A percentile compares a stretch with the other conserved stretches of the same genome.
phyloP scores from a whole-genome alignment of 2,113 vertebrate species.

The Aspidoscelis tigris region DNA sequence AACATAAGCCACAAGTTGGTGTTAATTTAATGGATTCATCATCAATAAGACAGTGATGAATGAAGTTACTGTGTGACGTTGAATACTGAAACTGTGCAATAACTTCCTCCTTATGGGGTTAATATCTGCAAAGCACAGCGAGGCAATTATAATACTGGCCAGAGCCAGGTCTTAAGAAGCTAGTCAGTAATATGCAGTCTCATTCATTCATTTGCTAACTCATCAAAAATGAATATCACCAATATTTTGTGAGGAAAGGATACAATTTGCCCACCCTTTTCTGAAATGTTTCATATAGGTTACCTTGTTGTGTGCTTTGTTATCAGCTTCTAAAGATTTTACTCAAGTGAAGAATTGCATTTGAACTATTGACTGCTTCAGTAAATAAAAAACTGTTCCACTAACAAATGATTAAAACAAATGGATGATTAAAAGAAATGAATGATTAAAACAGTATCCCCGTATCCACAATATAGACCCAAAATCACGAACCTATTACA shows the following conservation, averaged over 20 bases:
- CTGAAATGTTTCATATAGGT: background rate
- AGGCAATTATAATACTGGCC: background rate
- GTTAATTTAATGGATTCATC: slow-evolving; percentile 19
- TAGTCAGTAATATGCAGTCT: background rate
- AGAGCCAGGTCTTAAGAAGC: background rate
- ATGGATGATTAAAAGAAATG: background rate
- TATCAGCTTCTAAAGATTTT: background rate
- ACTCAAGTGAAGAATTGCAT: background rate
- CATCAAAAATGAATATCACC: background rate
- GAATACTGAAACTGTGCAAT: slow-evolving; percentile 15
- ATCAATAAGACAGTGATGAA: slow-evolving; percentile 17
- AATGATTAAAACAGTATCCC: background rate
- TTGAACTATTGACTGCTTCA: background rate
- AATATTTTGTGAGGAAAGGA: background rate
- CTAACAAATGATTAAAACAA: background rate
- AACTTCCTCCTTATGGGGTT: slow-evolving; percentile 7
- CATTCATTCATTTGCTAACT: background rate
- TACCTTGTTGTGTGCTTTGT: background rate
- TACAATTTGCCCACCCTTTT: background rate
- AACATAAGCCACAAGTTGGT: background rate
- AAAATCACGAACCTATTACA: background rate
- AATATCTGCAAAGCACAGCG: slow-evolving; percentile 3
- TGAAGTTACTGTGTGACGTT: slow-evolving; percentile 8
- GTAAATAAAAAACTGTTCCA: background rate
- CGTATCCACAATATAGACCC: background rate